These are phyloP conservation scores for Corvus moneduloides DNA, from an alignment of 2,113 vertebrate species.

Conservation along the genomic window DNA sequence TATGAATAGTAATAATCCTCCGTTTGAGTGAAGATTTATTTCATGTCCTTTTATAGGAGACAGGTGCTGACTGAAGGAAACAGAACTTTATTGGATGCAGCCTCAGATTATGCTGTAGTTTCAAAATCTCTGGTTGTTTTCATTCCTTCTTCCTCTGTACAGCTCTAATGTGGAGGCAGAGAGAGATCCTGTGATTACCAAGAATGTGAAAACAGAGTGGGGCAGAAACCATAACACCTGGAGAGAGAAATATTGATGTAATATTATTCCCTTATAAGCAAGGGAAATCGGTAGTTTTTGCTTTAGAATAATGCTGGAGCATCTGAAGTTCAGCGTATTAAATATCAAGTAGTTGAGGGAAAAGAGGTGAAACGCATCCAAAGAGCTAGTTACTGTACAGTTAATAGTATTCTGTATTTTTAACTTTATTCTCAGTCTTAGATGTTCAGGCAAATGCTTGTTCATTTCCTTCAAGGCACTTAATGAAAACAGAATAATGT, in stretches of 20 bases:
- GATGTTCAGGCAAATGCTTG: background rate
- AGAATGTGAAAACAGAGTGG: background rate
- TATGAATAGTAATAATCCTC: slow-evolving; percentile 30
- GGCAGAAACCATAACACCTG: background rate
- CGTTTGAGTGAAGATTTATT: slow-evolving; percentile 24
- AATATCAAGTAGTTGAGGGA: background rate
- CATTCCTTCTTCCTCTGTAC: background rate
- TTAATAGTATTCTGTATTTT: background rate
- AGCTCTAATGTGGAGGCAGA: background rate
- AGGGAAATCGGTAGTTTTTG: background rate
- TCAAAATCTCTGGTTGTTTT: background rate
- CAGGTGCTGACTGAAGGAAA: slow-evolving; percentile 32
- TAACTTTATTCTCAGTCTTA: background rate
- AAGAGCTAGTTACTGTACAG: background rate
- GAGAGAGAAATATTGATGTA: background rate
- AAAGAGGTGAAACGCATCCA: background rate
- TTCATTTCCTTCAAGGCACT: background rate
- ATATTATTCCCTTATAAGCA: background rate
- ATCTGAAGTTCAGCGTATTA: background rate
- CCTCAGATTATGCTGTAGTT: background rate
- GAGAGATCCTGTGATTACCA: background rate
- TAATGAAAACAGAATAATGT: background rate
- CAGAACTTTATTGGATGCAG: background rate
- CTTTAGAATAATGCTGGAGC: background rate
- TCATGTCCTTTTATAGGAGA: slow-evolving; percentile 1